Evolutionary conservation across 2,888 invertebrate genomes (phyloP), one percentile per base, ranked within the genome.

Genomic region (Mycogona germanica): DNA sequence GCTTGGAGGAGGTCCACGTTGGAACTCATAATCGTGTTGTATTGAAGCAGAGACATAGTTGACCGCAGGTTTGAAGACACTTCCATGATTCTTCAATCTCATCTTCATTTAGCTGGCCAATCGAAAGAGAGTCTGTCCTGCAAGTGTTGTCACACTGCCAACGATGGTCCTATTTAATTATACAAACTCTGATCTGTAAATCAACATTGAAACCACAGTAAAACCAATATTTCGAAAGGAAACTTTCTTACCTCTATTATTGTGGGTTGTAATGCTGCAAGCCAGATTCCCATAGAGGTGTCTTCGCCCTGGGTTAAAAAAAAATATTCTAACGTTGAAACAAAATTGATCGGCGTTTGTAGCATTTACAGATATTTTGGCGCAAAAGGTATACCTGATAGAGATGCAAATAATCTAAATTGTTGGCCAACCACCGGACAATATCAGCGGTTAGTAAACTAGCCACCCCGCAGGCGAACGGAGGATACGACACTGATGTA

Each of bases 271-370:
- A 56, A 12, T 21, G 53, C 50, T 40, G 53, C 26, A 23, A 56
- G 23, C 56, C 56, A 56, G 32, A 56, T 56, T 44, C 56, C 56
- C 46, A 56, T 29, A 2, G 56, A 56, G 14, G 53, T 50, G 32
- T 56, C 56, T 56, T 56, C 56, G 4, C 56, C 56, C 52, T 55
- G 35, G 17, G 38, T 26, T 26, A 17, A 32, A 23, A 21, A 12
- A 14, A 3, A 30, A 14, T n/a, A 46, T 19, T 4, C 5, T 14
- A 29, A 28, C 19, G 25, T 29, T 29, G 12, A 17, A 29, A 29
- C 30, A 12, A 32, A 32, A 9, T 32, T 32, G n/a, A 12, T 32
- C 9, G n/a, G n/a, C n/a, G n/a, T n/a, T n/a, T n/a, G n/a, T n/a
- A n/a, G n/a, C n/a, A n/a, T n/a, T n/a, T n/a, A n/a, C n/a, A n/a